These are phyloP conservation scores for Malurus cyaneus DNA, from an alignment of 2,113 vertebrate genomes.

Conservation along the genomic window DNA sequence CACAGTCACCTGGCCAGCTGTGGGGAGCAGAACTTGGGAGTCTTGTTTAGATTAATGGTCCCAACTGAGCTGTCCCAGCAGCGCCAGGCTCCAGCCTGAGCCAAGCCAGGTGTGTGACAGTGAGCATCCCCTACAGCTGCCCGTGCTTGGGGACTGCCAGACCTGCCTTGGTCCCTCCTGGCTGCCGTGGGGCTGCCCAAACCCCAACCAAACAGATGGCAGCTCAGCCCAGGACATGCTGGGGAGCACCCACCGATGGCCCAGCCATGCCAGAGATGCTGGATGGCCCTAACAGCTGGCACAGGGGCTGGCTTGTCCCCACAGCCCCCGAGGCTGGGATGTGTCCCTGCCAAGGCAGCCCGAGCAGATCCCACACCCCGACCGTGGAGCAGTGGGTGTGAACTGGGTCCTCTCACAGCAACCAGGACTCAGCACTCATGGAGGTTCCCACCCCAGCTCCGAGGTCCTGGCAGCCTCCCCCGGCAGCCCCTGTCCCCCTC, in stretches of 20 bases:
- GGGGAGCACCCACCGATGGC: not conserved
- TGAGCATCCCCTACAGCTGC: not conserved
- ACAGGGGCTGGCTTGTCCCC: not conserved
- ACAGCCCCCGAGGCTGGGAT: not conserved
- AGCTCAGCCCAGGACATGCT: not conserved
- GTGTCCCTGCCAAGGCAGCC: not conserved
- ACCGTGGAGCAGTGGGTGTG: no score
- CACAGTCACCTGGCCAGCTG: not conserved
- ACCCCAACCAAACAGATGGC: not conserved
- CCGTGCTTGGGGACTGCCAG: not conserved
- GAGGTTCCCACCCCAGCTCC: not conserved
- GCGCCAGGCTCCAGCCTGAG: not conserved
- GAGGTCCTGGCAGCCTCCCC: rapidly evolving
- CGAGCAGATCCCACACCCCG: not conserved
- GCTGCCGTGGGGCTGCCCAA: not conserved
- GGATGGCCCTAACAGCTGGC: not conserved
- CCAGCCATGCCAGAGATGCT: not conserved
- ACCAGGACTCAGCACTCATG: rapidly evolving
- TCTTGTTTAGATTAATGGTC: not conserved
- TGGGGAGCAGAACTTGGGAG: rapidly evolving
- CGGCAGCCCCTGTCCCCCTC: rapidly evolving
- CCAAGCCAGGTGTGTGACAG: not conserved
- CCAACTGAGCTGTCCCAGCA: not conserved
- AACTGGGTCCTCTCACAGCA: not conserved
- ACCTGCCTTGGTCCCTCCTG: rapidly evolving